Conservation (phyloP, 2,888 invertebrate genomes). For the Euzophera pinguis region DNA sequence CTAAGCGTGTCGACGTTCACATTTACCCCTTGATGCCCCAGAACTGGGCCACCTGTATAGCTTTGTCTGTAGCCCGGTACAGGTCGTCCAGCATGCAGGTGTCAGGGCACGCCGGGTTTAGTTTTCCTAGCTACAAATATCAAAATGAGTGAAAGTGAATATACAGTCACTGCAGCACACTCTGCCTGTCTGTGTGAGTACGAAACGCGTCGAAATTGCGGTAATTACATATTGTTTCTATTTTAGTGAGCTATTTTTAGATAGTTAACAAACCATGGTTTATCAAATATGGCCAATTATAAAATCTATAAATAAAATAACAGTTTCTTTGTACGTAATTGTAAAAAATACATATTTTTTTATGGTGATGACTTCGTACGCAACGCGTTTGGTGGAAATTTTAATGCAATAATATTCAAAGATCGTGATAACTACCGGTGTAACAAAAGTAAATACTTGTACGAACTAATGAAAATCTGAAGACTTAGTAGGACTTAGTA, state of each 20-base stretch:
- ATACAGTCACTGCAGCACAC: not conserved
- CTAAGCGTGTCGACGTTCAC: no score
- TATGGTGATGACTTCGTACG: not conserved
- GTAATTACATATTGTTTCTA: not conserved
- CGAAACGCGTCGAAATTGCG: not conserved
- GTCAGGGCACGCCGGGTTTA: no score
- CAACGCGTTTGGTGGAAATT: no score
- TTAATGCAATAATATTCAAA: no score
- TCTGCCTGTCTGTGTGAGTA: not conserved
- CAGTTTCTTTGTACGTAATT: not conserved
- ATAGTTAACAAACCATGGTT: not conserved
- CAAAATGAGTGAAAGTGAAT: not conserved
- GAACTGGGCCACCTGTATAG: no score
- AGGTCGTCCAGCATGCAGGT: no score
- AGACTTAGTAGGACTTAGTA: no score
- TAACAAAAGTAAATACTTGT: no score
- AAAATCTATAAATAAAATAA: not conserved
- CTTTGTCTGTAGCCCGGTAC: no score
- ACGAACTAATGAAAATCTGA: no score
- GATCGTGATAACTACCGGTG: no score
- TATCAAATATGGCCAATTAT: not conserved
- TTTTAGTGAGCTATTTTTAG: not conserved
- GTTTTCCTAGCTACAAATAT: not conserved
- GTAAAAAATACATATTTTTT: not conserved
- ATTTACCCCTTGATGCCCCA: no score